phyloP scores from a whole-genome alignment of 2,113 vertebrate genomes.

The Takifugu bimaculatus region DNA sequence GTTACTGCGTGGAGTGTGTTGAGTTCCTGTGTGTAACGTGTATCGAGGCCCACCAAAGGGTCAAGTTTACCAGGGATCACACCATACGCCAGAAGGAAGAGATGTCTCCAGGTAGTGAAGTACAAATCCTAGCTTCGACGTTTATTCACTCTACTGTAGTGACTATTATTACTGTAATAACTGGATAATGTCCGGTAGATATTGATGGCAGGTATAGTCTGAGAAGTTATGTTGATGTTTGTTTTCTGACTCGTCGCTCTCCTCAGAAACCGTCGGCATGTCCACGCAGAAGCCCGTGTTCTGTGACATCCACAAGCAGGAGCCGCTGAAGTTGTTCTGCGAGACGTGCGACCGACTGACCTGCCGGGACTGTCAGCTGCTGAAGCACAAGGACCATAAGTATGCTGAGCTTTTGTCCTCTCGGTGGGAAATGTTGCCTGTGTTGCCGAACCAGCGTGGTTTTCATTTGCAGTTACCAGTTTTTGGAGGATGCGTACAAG shows the following conservation, averaged over 20 bases:
- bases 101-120: conserved; percentile 87
- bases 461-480: conserved; percentile 85
- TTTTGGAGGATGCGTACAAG: conserved; percentile 96
- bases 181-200: too few relatives aligned
- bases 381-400: conserved; percentile 99
- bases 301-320: conserved; percentile 95
- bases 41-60: conserved; percentile 93
- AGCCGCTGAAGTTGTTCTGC: conserved; percentile 94
- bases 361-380: conserved; percentile 92
- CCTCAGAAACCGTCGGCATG: conserved; percentile 83
- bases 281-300: conserved; percentile 91
- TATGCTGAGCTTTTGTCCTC: conserved; percentile 52
- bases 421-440: too few relatives aligned
- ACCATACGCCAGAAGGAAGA: conserved; percentile 96
- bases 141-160: not conserved
- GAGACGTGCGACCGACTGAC: conserved; percentile 97
- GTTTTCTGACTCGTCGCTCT: conserved; percentile 2
- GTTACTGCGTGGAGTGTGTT: conserved; percentile 96
- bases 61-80: conserved; percentile 97
- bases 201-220: too few relatives aligned
- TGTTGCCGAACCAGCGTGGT: not conserved
- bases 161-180: not conserved
- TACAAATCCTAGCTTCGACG: not conserved
- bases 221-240: not conserved
- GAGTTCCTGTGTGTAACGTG: conserved; percentile 97